Evolutionary conservation across 2,113 vertebrate genomes (phyloP).

Genomic region (Melanotaenia duboulayi): DNA sequence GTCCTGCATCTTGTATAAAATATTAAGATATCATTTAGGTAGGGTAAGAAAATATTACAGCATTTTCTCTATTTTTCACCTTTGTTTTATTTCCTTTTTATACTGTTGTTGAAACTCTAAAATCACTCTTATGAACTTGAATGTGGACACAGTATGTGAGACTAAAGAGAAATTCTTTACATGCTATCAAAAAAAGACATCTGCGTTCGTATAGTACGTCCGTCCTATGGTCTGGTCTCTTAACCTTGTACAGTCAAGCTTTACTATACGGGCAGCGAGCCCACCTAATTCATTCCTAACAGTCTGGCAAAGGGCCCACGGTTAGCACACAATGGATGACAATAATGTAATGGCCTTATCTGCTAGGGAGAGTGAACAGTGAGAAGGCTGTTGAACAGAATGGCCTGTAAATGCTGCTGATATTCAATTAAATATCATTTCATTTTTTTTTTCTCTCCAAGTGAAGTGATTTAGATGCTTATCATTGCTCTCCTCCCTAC

Average conservation of each 20-base stretch:
- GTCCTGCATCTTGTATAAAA: constrained; percentile 48
- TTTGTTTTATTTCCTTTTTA: not conserved
- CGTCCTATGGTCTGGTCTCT: constrained; percentile 50
- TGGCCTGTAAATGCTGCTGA: constrained; percentile 72
- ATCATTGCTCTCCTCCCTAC: constrained; percentile 53
- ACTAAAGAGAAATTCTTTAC: constrained; percentile 7
- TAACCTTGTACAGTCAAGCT: constrained; percentile 66
- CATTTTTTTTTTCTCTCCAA: constrained; percentile 44
- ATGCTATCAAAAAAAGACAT: constrained; percentile 38
- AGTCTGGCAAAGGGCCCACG: constrained; percentile 68
- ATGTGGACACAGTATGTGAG: constrained; percentile 2
- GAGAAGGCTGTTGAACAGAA: constrained; percentile 68
- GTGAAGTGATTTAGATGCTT: constrained; percentile 73
- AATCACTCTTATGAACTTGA: not conserved
- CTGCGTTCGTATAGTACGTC: constrained; percentile 41
- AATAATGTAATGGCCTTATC: constrained; percentile 81
- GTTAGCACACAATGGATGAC: constrained; percentile 72
- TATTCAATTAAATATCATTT: constrained; percentile 79
- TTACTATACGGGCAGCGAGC: constrained; percentile 70
- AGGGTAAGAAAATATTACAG: constrained; percentile 30
- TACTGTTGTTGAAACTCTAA: not conserved
- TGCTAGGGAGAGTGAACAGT: constrained; percentile 65
- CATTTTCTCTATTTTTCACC: not conserved
- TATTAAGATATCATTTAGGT: constrained; percentile 46
- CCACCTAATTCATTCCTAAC: constrained; percentile 78